Base-by-base conservation (phyloP, 2,113 vertebrate genomes). In the Gallinago jamesoni region DNA sequence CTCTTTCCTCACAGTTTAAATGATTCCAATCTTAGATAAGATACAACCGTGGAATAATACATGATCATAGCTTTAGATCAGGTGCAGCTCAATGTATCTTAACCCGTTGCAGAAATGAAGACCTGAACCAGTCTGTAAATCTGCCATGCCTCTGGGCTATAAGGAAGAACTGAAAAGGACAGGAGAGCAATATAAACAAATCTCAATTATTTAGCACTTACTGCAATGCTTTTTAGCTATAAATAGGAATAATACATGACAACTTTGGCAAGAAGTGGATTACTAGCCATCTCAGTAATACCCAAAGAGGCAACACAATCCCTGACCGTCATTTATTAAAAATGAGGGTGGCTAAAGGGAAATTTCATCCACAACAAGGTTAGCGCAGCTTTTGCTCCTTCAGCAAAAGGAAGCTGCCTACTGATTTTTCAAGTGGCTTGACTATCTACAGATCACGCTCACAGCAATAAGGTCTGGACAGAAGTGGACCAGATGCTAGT, bases 141-240 rank as follows among this genome's bases (percentile, higher is more conserved):
- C 53, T 90, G 48, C 23, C 25, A 6, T 82, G 73, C 37, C 82
- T 90, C 68, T 30, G 45, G n/a, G 53, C 85, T 94, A 12, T 28
- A 37, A 67, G 35, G 69, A 89, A 78, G 50, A 84, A 69, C 41
- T 56, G 64, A 84, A 66, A 72, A 82, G 70, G 45, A 67, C n/a
- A 70, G 52, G 22, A 69, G n/a, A 87, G 70, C 53, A 84, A 74
- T 39, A 88, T 30, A 84, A 78, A 94, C 81, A 78, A 92, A 81
- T 92, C 79, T 91, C 74, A 70, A 86, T 88, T 92, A 83, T 91
- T 95, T 76, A 73, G 79, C 72, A 63, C 83, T 80, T 93, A 47
- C 35, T 70, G 53, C 67, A 88, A 69, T 37, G 45, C 59, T 75
- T 75, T 93, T 93, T 39, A 82, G 69, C 68, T 72, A 69, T 79